Base-by-base conservation (phyloP, 2,888 invertebrate species). In the Coecobrya sp. region DNA sequence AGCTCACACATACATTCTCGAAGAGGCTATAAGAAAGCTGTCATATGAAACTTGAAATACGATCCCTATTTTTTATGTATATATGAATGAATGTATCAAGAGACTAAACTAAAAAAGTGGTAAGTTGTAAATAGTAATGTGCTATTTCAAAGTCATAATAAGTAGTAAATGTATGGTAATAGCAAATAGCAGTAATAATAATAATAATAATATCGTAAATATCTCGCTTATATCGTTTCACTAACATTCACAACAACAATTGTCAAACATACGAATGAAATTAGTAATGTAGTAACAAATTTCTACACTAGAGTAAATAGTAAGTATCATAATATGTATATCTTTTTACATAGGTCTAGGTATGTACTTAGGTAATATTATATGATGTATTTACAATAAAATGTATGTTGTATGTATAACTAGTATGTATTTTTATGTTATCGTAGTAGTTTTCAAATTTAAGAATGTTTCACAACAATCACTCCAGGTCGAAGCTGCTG, bases 401-500 rank as follows among this genome's bases (percentile, higher is more conserved):
- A 49, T 49, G 25, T 76, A 49, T 49, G n/a, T 19, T 19, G 11
- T 52, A 55, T 81, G 55, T 59, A 55, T 73, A 73, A 22, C 30
- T 68, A 27, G n/a, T 59, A 86, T 49, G 49, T 73, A 73, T 22
- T 30, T n/a, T 27, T 86, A 52, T 42, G 30, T n/a, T 36, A 16
- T 86, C 55, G 55, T 73, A 42, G 62, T 62, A 76, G 59, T 22
- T 76, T 55, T 45, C 70, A 16, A 45, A 82, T 87, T 93, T 93
- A 95, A 85, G 93, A 93, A 73, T 98, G 98, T 96, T 98, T 98
- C 92, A 98, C 98, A 92, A 98, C 98, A 95, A 98, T 98, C 93
- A 98, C 98, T 93, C 98, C 98, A 27, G 98, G 98, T 95, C 98
- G 97, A 95, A 97, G 97, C 95, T 97, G 97, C 96, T 96, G 97